Evolutionary conservation across 2,888 invertebrate species (phyloP).

Genomic region (Nesidiocoris tenuis): DNA sequence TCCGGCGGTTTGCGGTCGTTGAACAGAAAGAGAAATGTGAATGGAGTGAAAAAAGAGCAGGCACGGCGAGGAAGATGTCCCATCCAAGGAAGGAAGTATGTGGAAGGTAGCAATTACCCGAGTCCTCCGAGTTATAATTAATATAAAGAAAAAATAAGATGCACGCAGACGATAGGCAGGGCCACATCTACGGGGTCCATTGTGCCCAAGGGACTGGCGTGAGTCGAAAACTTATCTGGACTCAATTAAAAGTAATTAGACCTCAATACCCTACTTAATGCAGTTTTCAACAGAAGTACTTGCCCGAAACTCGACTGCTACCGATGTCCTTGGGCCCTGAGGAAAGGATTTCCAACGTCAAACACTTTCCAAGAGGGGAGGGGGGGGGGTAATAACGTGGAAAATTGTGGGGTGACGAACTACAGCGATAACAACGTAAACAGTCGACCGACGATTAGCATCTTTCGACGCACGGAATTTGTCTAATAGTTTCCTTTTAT

Average conservation of each 20-base stretch:
- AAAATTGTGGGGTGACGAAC: not conserved
- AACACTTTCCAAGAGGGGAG: not conserved
- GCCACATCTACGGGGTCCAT: not conserved
- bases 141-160: slow-evolving; percentile 20
- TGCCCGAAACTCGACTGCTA: not conserved
- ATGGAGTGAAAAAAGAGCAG: not conserved
- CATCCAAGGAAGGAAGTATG: slow-evolving; percentile 18
- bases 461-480: not conserved
- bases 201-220: not conserved
- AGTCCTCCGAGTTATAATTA: slow-evolving; percentile 11
- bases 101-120: slow-evolving; percentile 22
- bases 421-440: not conserved
- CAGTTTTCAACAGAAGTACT: not conserved
- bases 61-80: slow-evolving; percentile 16
- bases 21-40: not conserved
- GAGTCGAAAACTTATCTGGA: not conserved
- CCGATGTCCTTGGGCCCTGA: not conserved
- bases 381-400: not conserved
- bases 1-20: not conserved
- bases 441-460: not conserved
- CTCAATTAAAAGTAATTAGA: not conserved
- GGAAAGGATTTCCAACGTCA: not conserved
- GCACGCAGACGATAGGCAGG: slow-evolving; percentile 1
- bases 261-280: not conserved
- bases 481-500: not conserved